Percentiles rank a stretch among this genome's conserved stretches.
Conservation (phyloP, 2,888 invertebrate genomes). For the Octodonta nipae region DNA sequence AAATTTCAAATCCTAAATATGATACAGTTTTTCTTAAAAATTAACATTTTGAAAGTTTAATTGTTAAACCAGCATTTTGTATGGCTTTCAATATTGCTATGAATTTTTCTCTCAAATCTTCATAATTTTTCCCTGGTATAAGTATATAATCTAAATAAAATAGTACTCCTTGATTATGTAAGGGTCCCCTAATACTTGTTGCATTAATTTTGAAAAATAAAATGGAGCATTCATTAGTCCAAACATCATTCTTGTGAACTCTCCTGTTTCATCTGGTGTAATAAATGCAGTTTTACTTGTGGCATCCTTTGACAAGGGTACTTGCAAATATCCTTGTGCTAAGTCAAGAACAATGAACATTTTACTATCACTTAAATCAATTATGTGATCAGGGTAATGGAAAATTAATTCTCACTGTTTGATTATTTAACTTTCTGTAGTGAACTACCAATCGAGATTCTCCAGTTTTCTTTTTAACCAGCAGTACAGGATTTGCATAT, state of each 20-base stretch:
- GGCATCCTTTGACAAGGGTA: constrained; percentile 4
- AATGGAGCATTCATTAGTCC: constrained; percentile 10
- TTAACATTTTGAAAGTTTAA: constrained; percentile 23
- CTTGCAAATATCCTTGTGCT: constrained; percentile 5
- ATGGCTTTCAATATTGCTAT: constrained; percentile 16
- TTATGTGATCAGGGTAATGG: constrained; percentile 3
- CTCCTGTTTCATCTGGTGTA: constrained; percentile 5
- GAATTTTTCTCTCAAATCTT: constrained; percentile 16
- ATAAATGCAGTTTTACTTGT: constrained; percentile 6
- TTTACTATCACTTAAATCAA: constrained; percentile 3
- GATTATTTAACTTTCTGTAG: constrained; percentile 4
- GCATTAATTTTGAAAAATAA: constrained; percentile 9
- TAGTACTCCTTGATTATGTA: constrained; percentile 5
- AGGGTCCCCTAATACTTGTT: constrained; percentile 7
- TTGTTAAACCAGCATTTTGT: constrained; percentile 17
- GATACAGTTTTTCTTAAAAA: constrained; percentile 16
- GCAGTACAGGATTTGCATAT: constrained; percentile 12
- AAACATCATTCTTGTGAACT: constrained; percentile 10
- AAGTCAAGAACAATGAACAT: constrained; percentile 4
- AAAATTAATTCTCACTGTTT: constrained; percentile 3
- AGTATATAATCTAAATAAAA: constrained; percentile 11
- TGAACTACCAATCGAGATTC: constrained; percentile 8
- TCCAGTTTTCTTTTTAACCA: constrained; percentile 16
- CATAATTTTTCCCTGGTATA: constrained; percentile 7
- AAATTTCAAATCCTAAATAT: constrained; percentile 9